Conservation (phyloP, 2,797 vertebrate species). For the Sitta carolinensis region DNA sequence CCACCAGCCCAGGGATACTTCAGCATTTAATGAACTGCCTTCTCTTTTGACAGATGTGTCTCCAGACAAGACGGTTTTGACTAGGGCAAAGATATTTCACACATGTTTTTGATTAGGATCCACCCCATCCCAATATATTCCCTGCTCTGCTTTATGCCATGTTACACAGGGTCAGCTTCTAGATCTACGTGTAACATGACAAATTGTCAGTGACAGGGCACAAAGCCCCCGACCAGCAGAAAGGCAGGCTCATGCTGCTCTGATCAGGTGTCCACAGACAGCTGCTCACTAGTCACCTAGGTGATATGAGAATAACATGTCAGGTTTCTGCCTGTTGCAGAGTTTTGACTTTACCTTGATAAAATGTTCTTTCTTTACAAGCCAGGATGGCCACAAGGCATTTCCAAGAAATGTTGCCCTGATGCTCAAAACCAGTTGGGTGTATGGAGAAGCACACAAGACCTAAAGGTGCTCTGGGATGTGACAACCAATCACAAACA, state of each 20-base stretch:
- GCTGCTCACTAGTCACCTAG: not conserved
- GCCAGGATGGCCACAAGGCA: not conserved
- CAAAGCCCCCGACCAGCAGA: conserved; percentile 9
- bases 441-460: fast-evolving
- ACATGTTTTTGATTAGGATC: conserved; percentile 30
- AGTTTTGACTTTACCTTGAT: not conserved
- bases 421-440: not conserved
- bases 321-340: not conserved
- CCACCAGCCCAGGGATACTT: not conserved
- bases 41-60: not conserved
- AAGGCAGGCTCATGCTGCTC: not conserved
- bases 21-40: conserved; percentile 3
- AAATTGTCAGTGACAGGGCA: conserved; percentile 20
- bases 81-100: not conserved
- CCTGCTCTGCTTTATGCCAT: not conserved
- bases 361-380: not conserved
- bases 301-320: not conserved
- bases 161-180: conserved; percentile 24
- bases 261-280: not conserved
- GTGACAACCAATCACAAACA: not conserved
- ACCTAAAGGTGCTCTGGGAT: not conserved
- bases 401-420: not conserved
- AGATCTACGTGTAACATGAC: not conserved
- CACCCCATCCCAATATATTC: not conserved
- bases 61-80: conserved; percentile 20